Conservation (phyloP, 2,113 vertebrate genomes). For the Melanerpes aurifrons region DNA sequence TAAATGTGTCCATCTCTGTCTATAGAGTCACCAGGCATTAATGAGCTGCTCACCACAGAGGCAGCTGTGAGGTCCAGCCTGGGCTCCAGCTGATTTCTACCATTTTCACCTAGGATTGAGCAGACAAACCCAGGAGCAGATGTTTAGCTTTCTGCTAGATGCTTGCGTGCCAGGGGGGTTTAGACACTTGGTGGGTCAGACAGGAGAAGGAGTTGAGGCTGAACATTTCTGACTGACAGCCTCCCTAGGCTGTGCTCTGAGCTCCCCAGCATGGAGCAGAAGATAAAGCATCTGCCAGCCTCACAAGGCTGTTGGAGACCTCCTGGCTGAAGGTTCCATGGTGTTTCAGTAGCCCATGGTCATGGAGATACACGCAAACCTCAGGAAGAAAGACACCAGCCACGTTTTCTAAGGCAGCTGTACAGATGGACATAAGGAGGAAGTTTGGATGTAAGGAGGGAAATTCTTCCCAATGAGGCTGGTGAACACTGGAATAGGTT, state of each 20-base stretch:
- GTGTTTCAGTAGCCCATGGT: rapidly evolving
- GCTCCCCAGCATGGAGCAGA: background rate
- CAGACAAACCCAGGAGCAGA: background rate
- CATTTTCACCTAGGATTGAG: background rate
- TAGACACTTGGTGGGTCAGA: background rate
- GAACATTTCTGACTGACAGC: rapidly evolving
- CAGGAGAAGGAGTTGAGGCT: background rate
- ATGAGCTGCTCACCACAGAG: background rate
- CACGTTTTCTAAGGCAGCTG: background rate
- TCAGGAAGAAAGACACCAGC: background rate
- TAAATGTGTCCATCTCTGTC: rapidly evolving
- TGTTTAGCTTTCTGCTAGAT: background rate
- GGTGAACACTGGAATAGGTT: no score
- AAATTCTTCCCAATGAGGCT: no score
- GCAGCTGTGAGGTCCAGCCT: background rate
- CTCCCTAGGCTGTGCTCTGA: background rate
- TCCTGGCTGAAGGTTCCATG: background rate
- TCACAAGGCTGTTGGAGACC: background rate
- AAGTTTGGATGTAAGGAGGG: no score
- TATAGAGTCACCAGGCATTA: no score
- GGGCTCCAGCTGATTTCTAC: background rate
- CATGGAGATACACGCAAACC: rapidly evolving
- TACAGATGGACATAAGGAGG: no score
- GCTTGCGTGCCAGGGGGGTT: background rate
- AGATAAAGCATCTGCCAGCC: background rate